Evolutionary conservation across 2,888 invertebrate genomes (phyloP).

Genomic region (Rhopalosiphum nymphaeae): DNA sequence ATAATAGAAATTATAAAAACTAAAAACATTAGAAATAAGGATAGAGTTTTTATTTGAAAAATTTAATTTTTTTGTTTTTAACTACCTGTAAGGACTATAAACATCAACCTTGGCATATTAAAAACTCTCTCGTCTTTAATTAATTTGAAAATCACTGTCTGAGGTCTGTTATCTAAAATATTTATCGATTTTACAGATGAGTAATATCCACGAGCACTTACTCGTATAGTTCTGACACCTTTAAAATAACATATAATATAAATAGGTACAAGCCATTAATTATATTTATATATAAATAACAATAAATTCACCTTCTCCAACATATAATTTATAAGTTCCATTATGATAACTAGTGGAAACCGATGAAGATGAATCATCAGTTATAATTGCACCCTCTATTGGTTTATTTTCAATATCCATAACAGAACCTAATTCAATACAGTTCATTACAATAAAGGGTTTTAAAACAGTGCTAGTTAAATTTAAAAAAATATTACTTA

Average conservation of each 20-base stretch:
- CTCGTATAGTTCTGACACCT: slow-evolving; percentile 72
- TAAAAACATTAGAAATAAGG: slow-evolving; percentile 22
- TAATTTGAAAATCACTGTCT: slow-evolving; percentile 78
- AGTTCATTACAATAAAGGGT: neutral
- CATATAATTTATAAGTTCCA: slow-evolving; percentile 40
- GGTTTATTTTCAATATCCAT: slow-evolving; percentile 48
- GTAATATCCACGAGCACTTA: slow-evolving; percentile 76
- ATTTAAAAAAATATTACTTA: neutral
- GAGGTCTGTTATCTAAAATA: slow-evolving; percentile 70
- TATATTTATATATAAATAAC: neutral
- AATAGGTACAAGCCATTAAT: neutral
- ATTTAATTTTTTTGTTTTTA: neutral
- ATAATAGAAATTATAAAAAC: slow-evolving; percentile 50
- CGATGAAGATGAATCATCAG: slow-evolving; percentile 29
- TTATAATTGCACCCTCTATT: slow-evolving; percentile 33
- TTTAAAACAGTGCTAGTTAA: neutral
- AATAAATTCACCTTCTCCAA: slow-evolving; percentile 40
- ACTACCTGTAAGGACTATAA: slow-evolving; percentile 80
- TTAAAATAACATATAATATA: neutral
- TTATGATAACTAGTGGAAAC: neutral
- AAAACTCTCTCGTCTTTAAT: slow-evolving; percentile 78
- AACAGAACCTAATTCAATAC: slow-evolving; percentile 35
- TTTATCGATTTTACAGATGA: slow-evolving; percentile 73
- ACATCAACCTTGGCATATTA: slow-evolving; percentile 82
- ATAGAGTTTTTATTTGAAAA: neutral